These are phyloP conservation scores for Aspidiotus destructor DNA, from an alignment of 2,888 invertebrate genomes.

Conservation along the genomic window DNA sequence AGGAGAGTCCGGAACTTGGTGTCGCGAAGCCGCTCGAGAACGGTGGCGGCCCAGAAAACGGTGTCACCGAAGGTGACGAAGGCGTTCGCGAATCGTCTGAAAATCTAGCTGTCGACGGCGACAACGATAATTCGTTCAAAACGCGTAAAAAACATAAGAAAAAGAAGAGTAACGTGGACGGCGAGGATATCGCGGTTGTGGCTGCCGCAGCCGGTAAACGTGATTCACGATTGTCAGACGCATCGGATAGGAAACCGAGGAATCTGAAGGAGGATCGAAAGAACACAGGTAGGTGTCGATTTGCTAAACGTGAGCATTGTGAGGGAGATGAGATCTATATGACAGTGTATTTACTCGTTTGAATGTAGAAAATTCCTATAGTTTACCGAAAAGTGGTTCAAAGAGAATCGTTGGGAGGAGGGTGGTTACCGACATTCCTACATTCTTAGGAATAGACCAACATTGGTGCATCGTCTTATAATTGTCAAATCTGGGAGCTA, in stretches of 20 bases:
- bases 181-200: neutral
- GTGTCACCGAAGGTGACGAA: neutral
- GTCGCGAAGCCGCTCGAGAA: conserved; percentile 22
- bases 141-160: conserved; percentile 22
- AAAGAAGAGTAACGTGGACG: conserved; percentile 7
- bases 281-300: conserved; percentile 2
- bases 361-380: too few species aligned
- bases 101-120: conserved; percentile 10
- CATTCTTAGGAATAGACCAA: too few species aligned
- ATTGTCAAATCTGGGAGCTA: too few species aligned
- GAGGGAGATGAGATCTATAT: too few species aligned
- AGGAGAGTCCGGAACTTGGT: conserved; percentile 1
- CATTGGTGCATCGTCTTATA: too few species aligned
- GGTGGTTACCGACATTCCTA: too few species aligned
- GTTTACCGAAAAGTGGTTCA: too few species aligned
- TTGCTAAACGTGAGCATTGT: neutral
- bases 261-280: conserved; percentile 14
- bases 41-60: conserved; percentile 12
- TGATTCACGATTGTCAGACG: neutral
- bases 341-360: too few species aligned
- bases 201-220: neutral
- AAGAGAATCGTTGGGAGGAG: too few species aligned
- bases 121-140: conserved; percentile 22
- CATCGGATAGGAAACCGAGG: neutral
- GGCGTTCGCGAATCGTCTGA: conserved; percentile 8